A percentile compares a stretch with the other conserved stretches of the same genome.
Evolutionary conservation across 1,140 invertebrate genomes (phyloP).

Genomic region (Lycorma delicatula): DNA sequence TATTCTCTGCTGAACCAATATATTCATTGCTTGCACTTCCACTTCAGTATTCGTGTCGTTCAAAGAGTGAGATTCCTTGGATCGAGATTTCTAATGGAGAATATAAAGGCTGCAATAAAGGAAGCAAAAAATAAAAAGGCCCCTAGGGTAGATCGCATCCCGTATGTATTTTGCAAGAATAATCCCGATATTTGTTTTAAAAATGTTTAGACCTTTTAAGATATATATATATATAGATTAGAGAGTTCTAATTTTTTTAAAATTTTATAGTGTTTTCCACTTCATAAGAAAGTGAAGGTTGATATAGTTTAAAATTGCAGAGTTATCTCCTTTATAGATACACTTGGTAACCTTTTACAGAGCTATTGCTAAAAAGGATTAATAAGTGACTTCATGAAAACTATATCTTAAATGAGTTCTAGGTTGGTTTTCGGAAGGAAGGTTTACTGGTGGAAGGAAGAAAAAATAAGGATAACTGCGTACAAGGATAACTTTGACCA

Average conservation of each 20-base stretch:
- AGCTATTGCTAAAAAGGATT: slow-evolving; percentile 21
- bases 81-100: not conserved
- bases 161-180: not conserved
- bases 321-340: slow-evolving; percentile 24
- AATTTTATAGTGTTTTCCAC: slow-evolving; percentile 2
- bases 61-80: not conserved
- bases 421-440: slow-evolving; percentile 23
- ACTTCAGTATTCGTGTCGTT: not conserved
- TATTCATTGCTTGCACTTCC: not conserved
- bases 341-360: slow-evolving; percentile 25
- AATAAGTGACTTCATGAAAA: slow-evolving; percentile 19
- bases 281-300: slow-evolving; percentile 20
- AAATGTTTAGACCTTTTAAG: not conserved
- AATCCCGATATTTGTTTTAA: not conserved
- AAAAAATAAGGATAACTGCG: not conserved
- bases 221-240: slow-evolving; percentile 11
- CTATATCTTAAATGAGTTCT: slow-evolving; percentile 21
- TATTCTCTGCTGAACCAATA: not conserved
- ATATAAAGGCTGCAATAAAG: not conserved
- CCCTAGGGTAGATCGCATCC: not conserved
- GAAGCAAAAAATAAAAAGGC: slow-evolving; percentile 1
- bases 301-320: slow-evolving; percentile 23
- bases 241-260: slow-evolving; percentile 8
- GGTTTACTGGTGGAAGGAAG: not conserved
- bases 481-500: not conserved